phyloP scores from a whole-genome alignment of 2,888 invertebrate genomes.

The Ischnus inquisitorius region DNA sequence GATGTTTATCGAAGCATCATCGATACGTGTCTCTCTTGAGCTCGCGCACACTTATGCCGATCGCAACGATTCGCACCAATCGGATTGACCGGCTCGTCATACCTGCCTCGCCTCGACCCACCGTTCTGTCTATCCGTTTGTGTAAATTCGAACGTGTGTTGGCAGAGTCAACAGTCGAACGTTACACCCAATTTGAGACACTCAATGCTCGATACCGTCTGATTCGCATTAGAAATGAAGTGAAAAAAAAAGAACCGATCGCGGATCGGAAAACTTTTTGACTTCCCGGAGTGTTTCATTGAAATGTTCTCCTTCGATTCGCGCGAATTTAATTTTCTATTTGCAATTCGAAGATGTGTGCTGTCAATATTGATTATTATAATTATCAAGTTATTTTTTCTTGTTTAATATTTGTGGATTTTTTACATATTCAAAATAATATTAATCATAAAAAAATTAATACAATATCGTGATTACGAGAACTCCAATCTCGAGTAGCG shows the following conservation, averaged over 20 bases:
- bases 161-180: constrained; percentile 82
- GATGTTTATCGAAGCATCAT: constrained; percentile 85
- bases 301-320: constrained; percentile 32
- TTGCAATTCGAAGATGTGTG: too few species aligned
- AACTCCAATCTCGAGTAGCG: constrained; percentile 21
- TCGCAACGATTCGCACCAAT: constrained; percentile 45
- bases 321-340: background rate
- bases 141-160: constrained; percentile 59
- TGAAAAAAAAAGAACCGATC: constrained; percentile 65
- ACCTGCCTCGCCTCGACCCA: constrained; percentile 19
- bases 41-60: constrained; percentile 28
- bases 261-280: constrained; percentile 40
- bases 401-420: too few species aligned
- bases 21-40: constrained; percentile 76
- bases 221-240: constrained; percentile 80
- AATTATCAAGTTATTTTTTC: too few species aligned
- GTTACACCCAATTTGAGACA: constrained; percentile 85
- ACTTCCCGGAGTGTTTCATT: constrained; percentile 56
- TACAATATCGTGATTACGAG: constrained; percentile 15
- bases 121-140: constrained; percentile 22
- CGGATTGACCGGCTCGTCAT: constrained; percentile 29
- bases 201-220: constrained; percentile 78
- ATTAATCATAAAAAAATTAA: constrained; percentile 14
- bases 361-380: too few species aligned
- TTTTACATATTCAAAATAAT: too few species aligned